Evolutionary conservation across 2,888 invertebrate genomes (phyloP).

Genomic region (Clusia tigrina): DNA sequence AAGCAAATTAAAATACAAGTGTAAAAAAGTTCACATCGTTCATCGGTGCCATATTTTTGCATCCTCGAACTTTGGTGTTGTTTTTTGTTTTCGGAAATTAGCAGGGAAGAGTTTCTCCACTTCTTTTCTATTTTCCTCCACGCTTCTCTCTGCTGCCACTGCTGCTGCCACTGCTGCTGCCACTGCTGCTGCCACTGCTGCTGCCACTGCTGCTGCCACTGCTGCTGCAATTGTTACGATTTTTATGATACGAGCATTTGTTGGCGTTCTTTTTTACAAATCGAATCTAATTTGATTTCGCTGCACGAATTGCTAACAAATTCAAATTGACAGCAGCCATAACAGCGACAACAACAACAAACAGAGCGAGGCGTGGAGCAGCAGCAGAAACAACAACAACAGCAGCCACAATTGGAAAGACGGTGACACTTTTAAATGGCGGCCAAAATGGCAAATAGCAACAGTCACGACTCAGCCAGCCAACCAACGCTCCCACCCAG

Average conservation of each 20-base stretch:
- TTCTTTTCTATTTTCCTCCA: slow-evolving; percentile 46
- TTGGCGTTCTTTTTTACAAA: too few relatives aligned
- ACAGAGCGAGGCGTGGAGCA: slow-evolving; percentile 7
- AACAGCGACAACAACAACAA: slow-evolving; percentile 20
- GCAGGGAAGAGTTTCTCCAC: slow-evolving; percentile 54
- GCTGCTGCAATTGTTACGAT: too few relatives aligned
- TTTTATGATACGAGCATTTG: too few relatives aligned
- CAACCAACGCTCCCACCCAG: not conserved
- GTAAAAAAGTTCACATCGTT: too few relatives aligned
- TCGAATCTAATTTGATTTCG: slow-evolving; percentile 40
- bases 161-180: slow-evolving; percentile 34
- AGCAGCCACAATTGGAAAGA: not conserved
- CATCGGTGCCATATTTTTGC: too few relatives aligned
- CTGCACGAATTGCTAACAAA: slow-evolving; percentile 39
- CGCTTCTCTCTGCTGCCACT: slow-evolving; percentile 38
- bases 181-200: too few relatives aligned
- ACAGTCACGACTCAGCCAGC: not conserved
- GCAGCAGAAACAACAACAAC: slow-evolving; percentile 13
- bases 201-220: too few relatives aligned
- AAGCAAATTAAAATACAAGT: too few relatives aligned
- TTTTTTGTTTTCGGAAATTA: too few relatives aligned
- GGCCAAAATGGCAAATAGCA: not conserved
- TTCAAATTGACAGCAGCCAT: slow-evolving; percentile 40
- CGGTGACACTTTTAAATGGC: slow-evolving; percentile 15
- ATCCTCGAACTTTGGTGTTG: too few relatives aligned